phyloP scores from a whole-genome alignment of 1,140 invertebrate species.

The Littorina saxatilis region DNA sequence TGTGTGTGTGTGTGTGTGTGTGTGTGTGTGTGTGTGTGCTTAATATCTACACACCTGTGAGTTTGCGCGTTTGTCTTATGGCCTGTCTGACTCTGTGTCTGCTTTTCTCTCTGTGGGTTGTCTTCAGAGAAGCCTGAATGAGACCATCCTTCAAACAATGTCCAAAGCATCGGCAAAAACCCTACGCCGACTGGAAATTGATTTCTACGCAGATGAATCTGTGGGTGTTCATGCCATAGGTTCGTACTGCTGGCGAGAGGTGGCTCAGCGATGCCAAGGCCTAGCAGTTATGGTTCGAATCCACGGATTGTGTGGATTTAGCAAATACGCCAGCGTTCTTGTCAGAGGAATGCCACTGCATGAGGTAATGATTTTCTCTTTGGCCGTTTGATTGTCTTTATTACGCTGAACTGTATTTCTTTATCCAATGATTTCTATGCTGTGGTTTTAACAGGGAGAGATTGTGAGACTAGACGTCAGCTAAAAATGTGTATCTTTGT shows the following conservation, averaged over 20 bases:
- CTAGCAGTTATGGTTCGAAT: background rate
- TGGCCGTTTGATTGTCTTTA: no score
- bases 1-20: no score
- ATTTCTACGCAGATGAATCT: slow-evolving; percentile 7
- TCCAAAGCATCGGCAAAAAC: background rate
- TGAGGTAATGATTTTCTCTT: background rate
- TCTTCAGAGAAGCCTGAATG: background rate
- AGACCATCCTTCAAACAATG: background rate
- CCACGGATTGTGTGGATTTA: slow-evolving; percentile 4
- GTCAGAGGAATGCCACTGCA: background rate
- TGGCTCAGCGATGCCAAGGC: background rate
- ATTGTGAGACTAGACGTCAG: no score
- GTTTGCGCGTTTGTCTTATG: no score
- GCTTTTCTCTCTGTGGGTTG: no score
- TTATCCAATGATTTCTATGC: no score
- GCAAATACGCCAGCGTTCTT: slow-evolving; percentile 19
- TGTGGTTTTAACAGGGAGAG: no score
- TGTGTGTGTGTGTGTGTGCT: no score
- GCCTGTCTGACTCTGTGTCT: no score
- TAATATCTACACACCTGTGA: no score
- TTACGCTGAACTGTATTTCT: no score
- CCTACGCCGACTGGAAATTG: background rate
- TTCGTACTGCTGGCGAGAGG: background rate
- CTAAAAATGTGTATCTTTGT: no score
- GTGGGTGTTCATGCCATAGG: background rate